phyloP scores from a whole-genome alignment of 2,113 vertebrate genomes.

The Lophura nycthemera region DNA sequence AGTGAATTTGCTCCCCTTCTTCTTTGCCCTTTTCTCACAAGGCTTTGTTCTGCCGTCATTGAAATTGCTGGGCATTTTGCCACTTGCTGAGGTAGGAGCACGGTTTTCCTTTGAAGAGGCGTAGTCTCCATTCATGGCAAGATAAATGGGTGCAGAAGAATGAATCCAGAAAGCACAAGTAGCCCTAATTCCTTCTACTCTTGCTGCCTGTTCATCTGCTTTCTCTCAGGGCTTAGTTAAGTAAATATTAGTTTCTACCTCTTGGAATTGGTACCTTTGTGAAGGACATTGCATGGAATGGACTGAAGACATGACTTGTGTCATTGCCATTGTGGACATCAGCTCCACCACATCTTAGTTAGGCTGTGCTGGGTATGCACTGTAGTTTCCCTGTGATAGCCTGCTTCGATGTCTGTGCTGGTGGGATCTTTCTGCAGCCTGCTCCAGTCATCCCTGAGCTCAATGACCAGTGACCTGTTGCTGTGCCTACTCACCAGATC shows the following conservation, averaged over 20 bases:
- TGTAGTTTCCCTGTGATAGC: fast-evolving
- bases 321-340: neutral
- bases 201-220: neutral
- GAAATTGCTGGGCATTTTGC: neutral
- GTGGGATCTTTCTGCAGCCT: neutral
- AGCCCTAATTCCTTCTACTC: neutral
- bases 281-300: neutral
- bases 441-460: neutral
- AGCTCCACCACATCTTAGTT: neutral
- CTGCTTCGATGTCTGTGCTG: neutral
- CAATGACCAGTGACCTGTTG: neutral
- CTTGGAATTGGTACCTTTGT: neutral
- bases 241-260: neutral
- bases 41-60: neutral
- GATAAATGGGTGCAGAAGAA: neutral
- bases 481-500: neutral
- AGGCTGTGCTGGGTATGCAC: neutral
- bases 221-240: neutral
- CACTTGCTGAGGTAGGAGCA: neutral
- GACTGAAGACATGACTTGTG: neutral
- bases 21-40: neutral
- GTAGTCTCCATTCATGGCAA: fast-evolving
- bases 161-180: neutral
- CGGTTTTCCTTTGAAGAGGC: neutral
- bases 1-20: neutral